phyloP scores from a whole-genome alignment of 2,113 vertebrate species.

The Pogonocichla stellata region DNA sequence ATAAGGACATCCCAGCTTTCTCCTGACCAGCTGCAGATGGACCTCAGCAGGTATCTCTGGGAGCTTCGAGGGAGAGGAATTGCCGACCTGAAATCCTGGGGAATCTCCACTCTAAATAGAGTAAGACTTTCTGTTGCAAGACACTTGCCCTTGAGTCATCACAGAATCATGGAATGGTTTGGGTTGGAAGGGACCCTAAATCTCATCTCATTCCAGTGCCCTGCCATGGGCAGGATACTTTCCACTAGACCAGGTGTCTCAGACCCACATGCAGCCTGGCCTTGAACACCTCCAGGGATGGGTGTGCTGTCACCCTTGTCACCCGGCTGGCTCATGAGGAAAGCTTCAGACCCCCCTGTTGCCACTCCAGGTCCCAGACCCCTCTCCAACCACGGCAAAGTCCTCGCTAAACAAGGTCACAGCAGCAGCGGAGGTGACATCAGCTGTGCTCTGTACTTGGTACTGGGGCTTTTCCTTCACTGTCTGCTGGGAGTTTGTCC shows the following conservation, averaged over 20 bases:
- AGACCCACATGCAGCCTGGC: neutral
- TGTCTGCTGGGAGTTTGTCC: neutral
- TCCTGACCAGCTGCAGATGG: neutral
- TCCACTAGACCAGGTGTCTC: neutral
- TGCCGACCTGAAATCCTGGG: neutral
- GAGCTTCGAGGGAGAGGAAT: neutral
- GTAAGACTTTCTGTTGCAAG: neutral
- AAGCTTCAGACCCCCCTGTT: neutral
- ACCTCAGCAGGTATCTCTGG: neutral
- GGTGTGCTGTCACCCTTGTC: neutral
- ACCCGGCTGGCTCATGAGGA: neutral
- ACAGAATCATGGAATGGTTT: neutral
- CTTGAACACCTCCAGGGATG: neutral
- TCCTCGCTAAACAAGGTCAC: neutral
- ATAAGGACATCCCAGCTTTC: neutral
- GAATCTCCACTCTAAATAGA: neutral
- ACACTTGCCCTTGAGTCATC: neutral
- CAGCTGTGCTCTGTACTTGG: neutral
- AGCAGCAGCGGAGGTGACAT: neutral
- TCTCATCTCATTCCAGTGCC: neutral
- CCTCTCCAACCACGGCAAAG: neutral
- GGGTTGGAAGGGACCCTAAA: neutral
- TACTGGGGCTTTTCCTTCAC: neutral
- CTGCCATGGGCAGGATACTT: neutral
- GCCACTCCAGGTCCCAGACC: neutral